These are phyloP conservation scores for Catonia carolina DNA, from an alignment of 2,888 invertebrate species.

Conservation along the genomic window DNA sequence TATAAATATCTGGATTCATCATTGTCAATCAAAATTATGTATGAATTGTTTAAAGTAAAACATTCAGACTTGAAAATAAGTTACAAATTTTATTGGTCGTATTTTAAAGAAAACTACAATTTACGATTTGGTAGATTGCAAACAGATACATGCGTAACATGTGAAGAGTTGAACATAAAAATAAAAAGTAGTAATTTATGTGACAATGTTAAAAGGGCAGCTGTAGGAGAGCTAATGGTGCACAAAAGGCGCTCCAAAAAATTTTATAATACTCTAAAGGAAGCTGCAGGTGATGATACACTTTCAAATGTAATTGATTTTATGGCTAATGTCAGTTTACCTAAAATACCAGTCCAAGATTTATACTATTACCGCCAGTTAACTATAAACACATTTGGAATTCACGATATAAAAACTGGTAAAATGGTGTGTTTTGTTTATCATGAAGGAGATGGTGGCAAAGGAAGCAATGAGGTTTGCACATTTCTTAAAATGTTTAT, in stretches of 20 bases:
- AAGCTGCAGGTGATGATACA: background rate
- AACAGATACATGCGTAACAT: slow-evolving; percentile 19
- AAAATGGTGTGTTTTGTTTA: slow-evolving; percentile 16
- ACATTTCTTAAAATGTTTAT: slow-evolving; percentile 17
- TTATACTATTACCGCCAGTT: slow-evolving; percentile 20
- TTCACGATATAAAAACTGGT: slow-evolving; percentile 14
- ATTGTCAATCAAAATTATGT: background rate
- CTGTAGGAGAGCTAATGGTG: slow-evolving; percentile 31
- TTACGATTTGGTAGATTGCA: slow-evolving; percentile 21
- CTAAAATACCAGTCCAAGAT: slow-evolving; percentile 19
- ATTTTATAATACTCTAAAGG: slow-evolving; percentile 1
- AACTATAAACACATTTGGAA: slow-evolving; percentile 18
- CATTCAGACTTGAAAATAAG: slow-evolving; percentile 18
- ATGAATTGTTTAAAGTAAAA: slow-evolving; percentile 6
- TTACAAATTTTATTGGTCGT: slow-evolving; percentile 28
- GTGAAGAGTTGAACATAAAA: slow-evolving; percentile 23
- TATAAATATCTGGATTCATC: background rate
- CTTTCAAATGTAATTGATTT: slow-evolving; percentile 17
- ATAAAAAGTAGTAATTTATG: slow-evolving; percentile 22
- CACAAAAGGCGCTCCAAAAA: slow-evolving; percentile 22
- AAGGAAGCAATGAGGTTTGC: slow-evolving; percentile 23
- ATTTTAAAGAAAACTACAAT: slow-evolving; percentile 29
- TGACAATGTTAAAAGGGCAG: slow-evolving; percentile 29
- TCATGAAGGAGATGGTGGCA: slow-evolving; percentile 23
- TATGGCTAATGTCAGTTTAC: slow-evolving; percentile 19